Evolutionary conservation across 2,113 vertebrate genomes (phyloP), one percentile per base, ranked within the genome.

Genomic region (Callocephalon fimbriatum): DNA sequence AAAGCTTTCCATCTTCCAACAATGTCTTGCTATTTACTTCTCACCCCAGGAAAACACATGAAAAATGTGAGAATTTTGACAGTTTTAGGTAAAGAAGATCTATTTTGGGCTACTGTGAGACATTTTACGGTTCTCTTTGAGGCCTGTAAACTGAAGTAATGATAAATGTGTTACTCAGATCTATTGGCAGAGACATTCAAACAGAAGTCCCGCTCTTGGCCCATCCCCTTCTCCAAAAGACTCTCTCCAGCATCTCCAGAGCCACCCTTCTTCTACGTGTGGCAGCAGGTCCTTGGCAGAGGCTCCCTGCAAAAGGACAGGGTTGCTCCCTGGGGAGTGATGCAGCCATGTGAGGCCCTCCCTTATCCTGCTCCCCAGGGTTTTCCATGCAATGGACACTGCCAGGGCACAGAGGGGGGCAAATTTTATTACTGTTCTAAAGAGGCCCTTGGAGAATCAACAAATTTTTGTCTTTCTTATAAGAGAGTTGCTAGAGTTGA

Each of bases 51-150:
- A 85, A 62, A 79, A 82, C 48, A 67, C 85, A 95, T 65, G 62
- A 90, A 88, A 84, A 93, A 95, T 79, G 53, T 70, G 63, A 90
- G 67, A 90, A 65, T 16, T 91, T 77, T 95, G 86, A 89, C 81
- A 92, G 76, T 93, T 95, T 91, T 95, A 96, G 93, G 87, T 86
- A 87, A 95, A 78, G 53, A 80, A n/a, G 48, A 79, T 85, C 73
- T 93, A 96, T 96, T 96, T 77, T 80, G 26, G 44, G 65, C 71
- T 90, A 61, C 44, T 88, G 80, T 51, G 78, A 96, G 93, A 93
- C 63, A 71, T 78, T 96, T 77, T 63, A 67, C 44, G 75, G 42
- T 81, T 92, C 19, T 89, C 25, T 93, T 47, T 67, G 59, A 86
- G 67, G 63, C 77, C 40, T 2, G 9, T 91, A 88, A 94, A 82